Evolutionary conservation across 2,888 invertebrate genomes (phyloP).

Genomic region (Poecilobothrus nobilitatus): DNA sequence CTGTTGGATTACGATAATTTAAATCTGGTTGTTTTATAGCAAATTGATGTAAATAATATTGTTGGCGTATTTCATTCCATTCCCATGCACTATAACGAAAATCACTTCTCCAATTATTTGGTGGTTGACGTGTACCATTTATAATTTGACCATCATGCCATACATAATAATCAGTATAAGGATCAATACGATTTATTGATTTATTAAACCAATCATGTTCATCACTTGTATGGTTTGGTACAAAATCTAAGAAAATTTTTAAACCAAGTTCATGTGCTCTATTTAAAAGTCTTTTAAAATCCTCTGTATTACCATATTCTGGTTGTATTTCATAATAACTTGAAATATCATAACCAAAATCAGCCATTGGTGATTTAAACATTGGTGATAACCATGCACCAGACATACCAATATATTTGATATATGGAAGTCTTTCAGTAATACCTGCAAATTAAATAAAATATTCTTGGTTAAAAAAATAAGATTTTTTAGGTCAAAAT

Average conservation of each 20-base stretch:
- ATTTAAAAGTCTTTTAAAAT: slow-evolving; percentile 45
- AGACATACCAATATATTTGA: slow-evolving; percentile 48
- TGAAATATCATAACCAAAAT: slow-evolving; percentile 58
- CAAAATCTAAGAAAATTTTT: slow-evolving; percentile 54
- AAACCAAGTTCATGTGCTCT: slow-evolving; percentile 41
- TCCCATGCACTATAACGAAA: slow-evolving; percentile 57
- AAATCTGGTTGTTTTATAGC: slow-evolving; percentile 56
- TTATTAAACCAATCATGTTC: slow-evolving; percentile 55
- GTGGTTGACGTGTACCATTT: slow-evolving; percentile 34
- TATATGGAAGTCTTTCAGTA: slow-evolving; percentile 47
- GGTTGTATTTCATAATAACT: slow-evolving; percentile 51
- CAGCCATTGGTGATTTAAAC: slow-evolving; percentile 54
- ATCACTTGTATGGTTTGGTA: slow-evolving; percentile 49
- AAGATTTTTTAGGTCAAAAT: background rate
- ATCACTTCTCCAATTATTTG: slow-evolving; percentile 44
- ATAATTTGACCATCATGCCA: slow-evolving; percentile 45
- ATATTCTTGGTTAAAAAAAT: background rate
- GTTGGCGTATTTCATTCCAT: slow-evolving; percentile 48
- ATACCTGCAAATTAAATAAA: slow-evolving; percentile 43
- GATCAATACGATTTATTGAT: slow-evolving; percentile 47
- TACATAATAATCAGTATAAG: slow-evolving; percentile 59
- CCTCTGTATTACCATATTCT: slow-evolving; percentile 50
- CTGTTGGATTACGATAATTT: slow-evolving; percentile 56
- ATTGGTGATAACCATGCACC: slow-evolving; percentile 58
- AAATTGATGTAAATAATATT: slow-evolving; percentile 57